phyloP scores from a whole-genome alignment of 2,113 vertebrate genomes.

The Chloropsis hardwickii region DNA sequence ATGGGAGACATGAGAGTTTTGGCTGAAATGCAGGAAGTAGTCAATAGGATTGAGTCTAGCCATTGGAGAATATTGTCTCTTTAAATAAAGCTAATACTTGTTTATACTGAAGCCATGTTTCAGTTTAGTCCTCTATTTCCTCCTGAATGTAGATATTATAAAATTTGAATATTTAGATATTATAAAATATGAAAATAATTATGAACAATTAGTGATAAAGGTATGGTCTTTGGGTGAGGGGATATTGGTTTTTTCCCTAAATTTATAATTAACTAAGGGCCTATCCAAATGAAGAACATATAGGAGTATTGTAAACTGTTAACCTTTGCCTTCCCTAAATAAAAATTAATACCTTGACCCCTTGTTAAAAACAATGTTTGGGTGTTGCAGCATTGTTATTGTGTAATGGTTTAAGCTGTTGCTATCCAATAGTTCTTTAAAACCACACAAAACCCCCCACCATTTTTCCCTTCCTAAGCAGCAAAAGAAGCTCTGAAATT shows the following conservation, averaged over 20 bases:
- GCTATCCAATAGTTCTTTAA: background rate
- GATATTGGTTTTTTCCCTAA: background rate
- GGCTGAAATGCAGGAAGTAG: background rate
- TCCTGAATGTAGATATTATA: background rate
- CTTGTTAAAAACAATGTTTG: background rate
- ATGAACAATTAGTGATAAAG: background rate
- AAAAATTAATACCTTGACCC: background rate
- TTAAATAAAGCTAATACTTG: background rate
- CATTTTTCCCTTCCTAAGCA: background rate
- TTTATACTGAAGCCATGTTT: background rate
- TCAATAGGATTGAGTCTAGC: background rate
- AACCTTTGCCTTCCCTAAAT: background rate
- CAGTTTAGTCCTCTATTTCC: background rate
- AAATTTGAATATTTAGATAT: background rate
- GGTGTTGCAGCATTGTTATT: background rate
- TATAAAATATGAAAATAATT: background rate
- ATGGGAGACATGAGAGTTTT: background rate
- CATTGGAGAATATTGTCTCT: background rate
- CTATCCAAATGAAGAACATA: background rate
- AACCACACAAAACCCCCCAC: rapidly evolving
- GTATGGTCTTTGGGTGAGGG: background rate
- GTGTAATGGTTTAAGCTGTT: background rate
- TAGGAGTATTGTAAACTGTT: background rate
- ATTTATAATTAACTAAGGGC: background rate
- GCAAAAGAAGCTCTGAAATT: background rate